Base-by-base conservation (phyloP, 2,113 vertebrate genomes). In the Caretta caretta region DNA sequence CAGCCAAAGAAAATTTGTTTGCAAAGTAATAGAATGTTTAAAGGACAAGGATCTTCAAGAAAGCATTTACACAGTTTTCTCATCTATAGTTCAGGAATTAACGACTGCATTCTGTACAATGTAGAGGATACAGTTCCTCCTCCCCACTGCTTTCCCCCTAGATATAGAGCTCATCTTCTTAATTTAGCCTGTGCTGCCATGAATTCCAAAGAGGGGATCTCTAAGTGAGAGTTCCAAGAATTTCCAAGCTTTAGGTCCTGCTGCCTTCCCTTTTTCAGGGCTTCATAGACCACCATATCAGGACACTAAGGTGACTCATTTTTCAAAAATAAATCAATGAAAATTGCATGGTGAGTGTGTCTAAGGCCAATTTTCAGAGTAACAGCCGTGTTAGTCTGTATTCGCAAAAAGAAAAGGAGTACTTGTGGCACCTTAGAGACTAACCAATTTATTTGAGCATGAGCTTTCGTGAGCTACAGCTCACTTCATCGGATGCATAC, bases 11-110 rank as follows among this genome's bases (percentile, higher is more conserved):
- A 46, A 82, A 79, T 1, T 2, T 81, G 35, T 19, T 29, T 56
- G 84, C 86, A 72, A 53, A 65, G 7, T 90, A 86, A 85, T 22
- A 94, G 86, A 29, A 82, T 87, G 14, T 54, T 7, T 80, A 90
- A 86, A 89, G 88, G 35, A 72, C 87, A 93, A 79, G 31, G 6
- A 83, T 91, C 49, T 72, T 46, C 86, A 84, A 90, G 90, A 90
- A 78, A 86, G 16, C 35, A 31, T 80, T 24, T 48, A 24, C 42
- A 6, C 11, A 48, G 24, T 80, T 91, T 90, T 87, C 72, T 9
- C 38, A 80, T 14, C 82, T 83, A 19, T 1, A 12, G 0, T 0
- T 25, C 0, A 0, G 49, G 85, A 88, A 86, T 89, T 92, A 1
- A 3, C 50, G 79, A 25, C 84, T 95, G 57, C 50, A 50, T 90